Evolutionary conservation across 1,140 invertebrate species (phyloP), one percentile per base, ranked within the genome.

Genomic region (Zaprionus ornatus): DNA sequence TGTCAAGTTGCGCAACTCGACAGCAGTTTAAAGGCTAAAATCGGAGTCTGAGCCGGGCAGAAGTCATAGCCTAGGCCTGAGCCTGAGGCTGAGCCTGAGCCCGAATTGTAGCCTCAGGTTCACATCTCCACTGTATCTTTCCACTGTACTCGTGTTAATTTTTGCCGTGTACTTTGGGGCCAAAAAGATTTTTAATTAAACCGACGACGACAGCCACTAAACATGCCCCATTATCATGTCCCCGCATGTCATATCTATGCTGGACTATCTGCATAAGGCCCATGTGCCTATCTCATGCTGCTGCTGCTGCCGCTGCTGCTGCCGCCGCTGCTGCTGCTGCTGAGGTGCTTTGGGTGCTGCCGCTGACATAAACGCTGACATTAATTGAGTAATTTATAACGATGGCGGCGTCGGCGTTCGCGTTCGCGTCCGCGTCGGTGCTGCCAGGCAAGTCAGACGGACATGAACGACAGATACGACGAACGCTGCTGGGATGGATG

Each of bases 301-400:
- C 40, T 2, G 40, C 80, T 69, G 54, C 57, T 29, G 42, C 48
- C n/a, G 29, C 40, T 2, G 40, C 80, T 69, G 54, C 57, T 29
- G 42, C 48, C n/a, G 29, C 63, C 25, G 35, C 21, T 48, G 52
- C 9, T 52, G 61, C 55, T 67, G 56, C 66, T 56, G n/a, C 32
- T 17, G 57, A 77, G 70, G 45, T 77, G 55, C 72, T 70, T 74
- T 74, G 72, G 72, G 72, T 80, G 64, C 69, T 60, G 42, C 66
- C 79, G 74, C 88, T 85, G 84, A 91, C 88, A 91, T 91, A 91
- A 82, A 91, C 82, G 82, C 82, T 91, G 90, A 91, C 88, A 91
- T 91, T 91, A 91, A 91, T 91, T 91, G 88, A 91, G 88, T 91
- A 91, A 91, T 91, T 91, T 91, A 91, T 91, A 90, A 91, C 87